phyloP scores from a whole-genome alignment of 2,888 invertebrate species.

The Pheosia gnoma region DNA sequence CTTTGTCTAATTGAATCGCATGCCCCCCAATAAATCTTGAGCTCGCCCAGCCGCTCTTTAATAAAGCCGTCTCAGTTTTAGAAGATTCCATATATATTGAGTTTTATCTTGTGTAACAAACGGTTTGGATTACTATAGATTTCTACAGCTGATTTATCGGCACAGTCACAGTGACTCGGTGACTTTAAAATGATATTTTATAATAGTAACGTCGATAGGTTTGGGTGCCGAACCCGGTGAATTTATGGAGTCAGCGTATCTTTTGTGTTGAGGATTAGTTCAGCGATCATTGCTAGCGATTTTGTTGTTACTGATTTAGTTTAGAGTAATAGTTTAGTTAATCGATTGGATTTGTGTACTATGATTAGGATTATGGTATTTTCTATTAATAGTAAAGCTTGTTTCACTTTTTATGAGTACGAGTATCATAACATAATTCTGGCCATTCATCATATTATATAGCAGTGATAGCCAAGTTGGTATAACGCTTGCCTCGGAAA shows the following conservation, averaged over 20 bases:
- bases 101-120: constrained; percentile 56
- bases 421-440: too few relatives aligned
- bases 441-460: too few relatives aligned
- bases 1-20: constrained; percentile 51
- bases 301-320: constrained; percentile 1
- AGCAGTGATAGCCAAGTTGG: too few relatives aligned
- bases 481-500: too few relatives aligned
- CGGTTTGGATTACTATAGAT: constrained; percentile 42
- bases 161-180: constrained; percentile 18
- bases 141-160: constrained; percentile 37
- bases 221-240: constrained; percentile 28
- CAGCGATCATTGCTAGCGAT: constrained; percentile 22
- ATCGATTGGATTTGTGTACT: neutral
- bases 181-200: constrained; percentile 13
- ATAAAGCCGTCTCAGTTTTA: constrained; percentile 55
- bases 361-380: neutral
- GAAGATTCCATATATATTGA: constrained; percentile 61
- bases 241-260: constrained; percentile 29
- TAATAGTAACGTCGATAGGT: constrained; percentile 36
- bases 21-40: constrained; percentile 48
- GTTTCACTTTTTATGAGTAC: too few relatives aligned
- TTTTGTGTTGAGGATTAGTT: constrained; percentile 23
- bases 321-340: neutral
- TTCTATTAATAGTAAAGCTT: too few relatives aligned
- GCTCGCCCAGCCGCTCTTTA: constrained; percentile 39